phyloP scores from a whole-genome alignment of 2,113 vertebrate genomes.

The Lasiurus cinereus region DNA sequence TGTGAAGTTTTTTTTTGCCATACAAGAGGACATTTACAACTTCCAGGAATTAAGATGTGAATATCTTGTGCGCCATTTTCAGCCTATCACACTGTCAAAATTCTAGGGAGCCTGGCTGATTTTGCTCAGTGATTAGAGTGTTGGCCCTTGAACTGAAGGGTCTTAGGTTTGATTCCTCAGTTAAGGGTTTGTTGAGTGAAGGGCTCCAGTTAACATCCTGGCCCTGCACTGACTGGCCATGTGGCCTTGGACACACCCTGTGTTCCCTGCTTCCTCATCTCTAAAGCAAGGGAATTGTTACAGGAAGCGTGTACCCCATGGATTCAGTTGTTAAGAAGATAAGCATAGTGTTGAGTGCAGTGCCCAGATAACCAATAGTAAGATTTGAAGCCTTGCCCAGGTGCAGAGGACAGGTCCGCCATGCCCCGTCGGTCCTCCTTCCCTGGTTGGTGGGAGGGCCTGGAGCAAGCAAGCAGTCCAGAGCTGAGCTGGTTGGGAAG shows the following conservation, averaged over 20 bases:
- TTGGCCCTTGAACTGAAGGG: too few species aligned
- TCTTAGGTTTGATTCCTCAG: too few species aligned
- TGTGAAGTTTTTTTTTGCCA: background rate
- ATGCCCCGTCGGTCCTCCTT: background rate
- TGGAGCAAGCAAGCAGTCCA: background rate
- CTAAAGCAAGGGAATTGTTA: background rate
- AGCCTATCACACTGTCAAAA: background rate
- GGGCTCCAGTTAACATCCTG: background rate
- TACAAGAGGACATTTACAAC: background rate
- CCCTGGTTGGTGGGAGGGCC: fast-evolving
- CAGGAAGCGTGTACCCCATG: background rate
- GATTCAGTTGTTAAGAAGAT: background rate
- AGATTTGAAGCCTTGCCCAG: background rate
- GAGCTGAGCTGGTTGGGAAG: background rate
- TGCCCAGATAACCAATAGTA: background rate
- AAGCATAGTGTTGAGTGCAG: background rate
- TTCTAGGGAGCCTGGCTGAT: background rate
- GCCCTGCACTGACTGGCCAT: too few species aligned
- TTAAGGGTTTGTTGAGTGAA: background rate
- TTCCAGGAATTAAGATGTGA: background rate
- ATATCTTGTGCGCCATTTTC: background rate
- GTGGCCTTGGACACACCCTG: background rate
- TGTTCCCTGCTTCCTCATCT: background rate
- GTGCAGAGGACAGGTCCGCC: background rate
- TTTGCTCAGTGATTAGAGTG: too few species aligned